Percentiles rank a stretch among this genome's conserved stretches.
These are phyloP conservation scores for Ceratina australensis DNA, from an alignment of 1,140 invertebrate genomes.

Conservation along the genomic window DNA sequence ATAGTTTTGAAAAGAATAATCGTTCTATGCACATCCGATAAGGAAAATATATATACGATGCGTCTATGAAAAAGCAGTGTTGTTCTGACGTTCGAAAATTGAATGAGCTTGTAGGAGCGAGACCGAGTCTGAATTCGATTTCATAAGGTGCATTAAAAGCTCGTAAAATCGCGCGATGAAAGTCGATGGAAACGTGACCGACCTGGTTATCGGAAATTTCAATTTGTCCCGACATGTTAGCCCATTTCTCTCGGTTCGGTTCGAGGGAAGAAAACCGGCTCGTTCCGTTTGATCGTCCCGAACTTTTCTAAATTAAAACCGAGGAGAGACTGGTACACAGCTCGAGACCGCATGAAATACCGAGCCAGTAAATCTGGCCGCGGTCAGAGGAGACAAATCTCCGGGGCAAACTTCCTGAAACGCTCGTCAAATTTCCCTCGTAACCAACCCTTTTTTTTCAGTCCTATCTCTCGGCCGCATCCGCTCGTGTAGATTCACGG, in stretches of 20 bases:
- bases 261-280: not conserved
- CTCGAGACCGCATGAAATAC: too few species aligned
- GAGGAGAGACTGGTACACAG: too few species aligned
- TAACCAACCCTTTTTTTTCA: not conserved
- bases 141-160: slow-evolving; percentile 24
- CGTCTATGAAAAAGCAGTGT: too few species aligned
- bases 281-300: not conserved
- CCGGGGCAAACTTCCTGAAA: too few species aligned
- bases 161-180: slow-evolving; percentile 23
- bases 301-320: not conserved
- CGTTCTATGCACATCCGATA: too few species aligned
- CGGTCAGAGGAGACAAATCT: too few species aligned
- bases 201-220: slow-evolving; percentile 27
- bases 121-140: slow-evolving; percentile 8
- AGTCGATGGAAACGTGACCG: slow-evolving; percentile 16
- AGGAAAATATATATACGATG: too few species aligned
- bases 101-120: not conserved
- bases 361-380: too few species aligned
- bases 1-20: too few species aligned
- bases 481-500: slow-evolving; percentile 25
- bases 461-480: not conserved
- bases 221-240: slow-evolving; percentile 23
- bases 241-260: slow-evolving; percentile 9
- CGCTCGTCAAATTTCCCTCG: not conserved
- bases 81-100: slow-evolving; percentile 1